A percentile compares a stretch with the other conserved stretches of the same genome.
Evolutionary conservation across 2,797 vertebrate species (phyloP).

Genomic region (Psittacula echo): DNA sequence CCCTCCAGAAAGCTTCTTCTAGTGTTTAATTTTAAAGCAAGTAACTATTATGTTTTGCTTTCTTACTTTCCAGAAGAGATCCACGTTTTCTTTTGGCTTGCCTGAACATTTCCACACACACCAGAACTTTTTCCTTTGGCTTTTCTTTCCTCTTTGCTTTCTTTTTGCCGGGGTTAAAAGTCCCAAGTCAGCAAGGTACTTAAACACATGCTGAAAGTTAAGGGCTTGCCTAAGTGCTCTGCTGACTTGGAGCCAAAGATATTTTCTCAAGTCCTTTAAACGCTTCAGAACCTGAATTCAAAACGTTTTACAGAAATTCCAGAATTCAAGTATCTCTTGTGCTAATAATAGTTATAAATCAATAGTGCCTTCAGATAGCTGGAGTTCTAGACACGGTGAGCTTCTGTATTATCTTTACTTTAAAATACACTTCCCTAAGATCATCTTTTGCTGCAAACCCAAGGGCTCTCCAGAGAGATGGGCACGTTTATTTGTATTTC

Average conservation of each 20-base stretch:
- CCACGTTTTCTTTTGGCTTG: neutral
- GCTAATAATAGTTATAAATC: slow-evolving; percentile 37
- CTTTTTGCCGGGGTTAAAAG: slow-evolving; percentile 40
- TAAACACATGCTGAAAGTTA: slow-evolving; percentile 69
- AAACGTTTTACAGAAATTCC: slow-evolving; percentile 45
- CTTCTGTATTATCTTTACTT: neutral
- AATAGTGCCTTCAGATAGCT: neutral
- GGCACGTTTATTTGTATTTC: slow-evolving; percentile 34
- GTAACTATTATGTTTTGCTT: neutral
- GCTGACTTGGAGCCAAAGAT: slow-evolving; percentile 64
- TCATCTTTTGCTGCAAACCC: neutral
- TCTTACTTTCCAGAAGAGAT: slow-evolving; percentile 6
- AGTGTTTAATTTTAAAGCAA: slow-evolving; percentile 30
- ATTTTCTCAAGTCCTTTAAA: slow-evolving; percentile 60
- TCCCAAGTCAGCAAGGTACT: slow-evolving; percentile 64
- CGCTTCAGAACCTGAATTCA: slow-evolving; percentile 46
- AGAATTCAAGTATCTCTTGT: slow-evolving; percentile 50
- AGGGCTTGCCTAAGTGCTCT: slow-evolving; percentile 67
- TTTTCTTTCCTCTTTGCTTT: slow-evolving; percentile 27
- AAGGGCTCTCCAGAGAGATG: neutral
- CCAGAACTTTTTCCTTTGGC: slow-evolving; percentile 1
- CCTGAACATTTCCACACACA: neutral
- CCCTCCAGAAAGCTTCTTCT: neutral
- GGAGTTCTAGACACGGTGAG: neutral
- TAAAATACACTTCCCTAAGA: neutral